Base-by-base conservation (phyloP, 1,140 invertebrate genomes). In the Wasmannia auropunctata region DNA sequence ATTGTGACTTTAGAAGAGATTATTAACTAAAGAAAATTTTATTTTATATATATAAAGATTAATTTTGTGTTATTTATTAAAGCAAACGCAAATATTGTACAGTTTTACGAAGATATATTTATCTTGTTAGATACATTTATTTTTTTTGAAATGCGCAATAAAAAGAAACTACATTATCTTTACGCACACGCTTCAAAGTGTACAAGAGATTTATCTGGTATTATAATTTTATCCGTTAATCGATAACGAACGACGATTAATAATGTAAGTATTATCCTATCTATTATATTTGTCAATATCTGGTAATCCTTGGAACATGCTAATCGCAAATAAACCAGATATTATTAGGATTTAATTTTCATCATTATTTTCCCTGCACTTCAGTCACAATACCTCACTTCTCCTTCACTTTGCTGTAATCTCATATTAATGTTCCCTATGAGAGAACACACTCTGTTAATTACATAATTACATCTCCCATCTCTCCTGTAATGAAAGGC, bases 401-500 rank as follows among this genome's bases (percentile, higher is more conserved):
- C 14, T 46, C 67, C 25, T 81, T 83, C 51, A 74, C 67, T 74
- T 74, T 60, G 79, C 76, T 25, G 65, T 72, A 72, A 83, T 72
- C 11, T 46, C 37, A 11, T 40, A 74, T 74, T 72, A 83, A 88
- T 88, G 72, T 67, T 34, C 37, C 46, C 51, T 62, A 22, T 51
- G 81, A 88, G 87, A 88, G 67, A 88, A 63, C 51, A 72, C 63
- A 83, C 49, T 79, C 58, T 86, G 76, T 65, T 80, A 86, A 88
- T 76, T 46, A 85, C 87, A 83, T 86, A 88, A 88, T 85, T 86
- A 80, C 76, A 89, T 88, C 88, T 67, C 87, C 85, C 85, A 86
- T 86, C 85, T 84, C 74, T 88, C 79, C 85, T 86, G 67, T 89
- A 88, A 88, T 74, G 67, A 89, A 89, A 86, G 88, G 87, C 87